Evolutionary conservation across 1,140 invertebrate genomes (phyloP).

Genomic region (Asbolus verrucosus): DNA sequence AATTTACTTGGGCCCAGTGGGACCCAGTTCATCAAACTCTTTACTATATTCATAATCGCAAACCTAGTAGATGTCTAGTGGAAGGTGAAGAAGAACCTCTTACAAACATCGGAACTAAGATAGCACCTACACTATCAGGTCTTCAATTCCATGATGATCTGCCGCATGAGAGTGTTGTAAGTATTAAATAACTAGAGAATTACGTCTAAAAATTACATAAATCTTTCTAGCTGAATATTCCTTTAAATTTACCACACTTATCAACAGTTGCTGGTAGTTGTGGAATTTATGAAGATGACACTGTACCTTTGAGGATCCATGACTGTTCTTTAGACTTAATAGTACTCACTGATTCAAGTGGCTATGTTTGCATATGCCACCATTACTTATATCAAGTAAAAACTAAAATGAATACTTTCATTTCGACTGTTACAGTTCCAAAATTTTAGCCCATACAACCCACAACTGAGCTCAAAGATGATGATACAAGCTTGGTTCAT

Average conservation of each 20-base stretch:
- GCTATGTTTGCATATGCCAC: slow-evolving; percentile 85
- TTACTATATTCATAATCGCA: slow-evolving; percentile 83
- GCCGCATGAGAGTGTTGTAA: slow-evolving; percentile 86
- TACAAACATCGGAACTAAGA: slow-evolving; percentile 67
- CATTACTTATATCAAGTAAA: slow-evolving; percentile 82
- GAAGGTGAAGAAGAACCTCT: slow-evolving; percentile 74
- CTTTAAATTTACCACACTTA: slow-evolving; percentile 81
- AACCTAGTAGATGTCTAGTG: slow-evolving; percentile 74
- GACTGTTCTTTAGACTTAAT: slow-evolving; percentile 84
- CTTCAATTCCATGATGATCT: slow-evolving; percentile 87
- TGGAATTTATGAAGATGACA: slow-evolving; percentile 82
- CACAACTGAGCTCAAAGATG: slow-evolving; percentile 50
- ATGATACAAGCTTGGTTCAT: slow-evolving; percentile 71
- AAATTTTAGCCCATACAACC: slow-evolving; percentile 60
- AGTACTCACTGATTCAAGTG: slow-evolving; percentile 79
- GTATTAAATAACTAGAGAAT: slow-evolving; percentile 53
- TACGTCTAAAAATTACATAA: slow-evolving; percentile 6
- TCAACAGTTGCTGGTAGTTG: slow-evolving; percentile 69
- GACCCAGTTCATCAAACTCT: slow-evolving; percentile 81
- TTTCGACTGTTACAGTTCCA: background rate
- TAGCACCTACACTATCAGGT: slow-evolving; percentile 79
- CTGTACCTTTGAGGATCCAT: slow-evolving; percentile 80
- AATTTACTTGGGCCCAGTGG: slow-evolving; percentile 87
- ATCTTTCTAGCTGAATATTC: slow-evolving; percentile 84
- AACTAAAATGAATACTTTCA: background rate